A percentile compares a stretch with the other conserved stretches of the same genome.
phyloP scores from a whole-genome alignment of 2,888 invertebrate genomes.

The Alsophila aescularia region DNA sequence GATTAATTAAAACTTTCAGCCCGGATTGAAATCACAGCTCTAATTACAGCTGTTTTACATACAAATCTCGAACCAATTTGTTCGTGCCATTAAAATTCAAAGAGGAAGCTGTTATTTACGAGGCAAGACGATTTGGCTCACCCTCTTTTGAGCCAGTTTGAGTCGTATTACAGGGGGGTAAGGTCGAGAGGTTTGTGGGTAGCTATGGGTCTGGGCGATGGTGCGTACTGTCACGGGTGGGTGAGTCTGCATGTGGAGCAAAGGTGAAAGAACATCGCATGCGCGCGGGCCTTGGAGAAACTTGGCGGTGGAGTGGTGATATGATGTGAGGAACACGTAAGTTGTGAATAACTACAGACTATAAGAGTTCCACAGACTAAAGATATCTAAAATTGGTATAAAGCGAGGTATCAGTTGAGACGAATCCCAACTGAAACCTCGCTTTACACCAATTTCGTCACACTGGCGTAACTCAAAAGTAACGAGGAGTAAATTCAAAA shows the following conservation, averaged over 20 bases:
- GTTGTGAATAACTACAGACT: background rate
- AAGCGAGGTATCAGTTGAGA: no score
- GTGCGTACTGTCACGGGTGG: slow-evolving; percentile 73
- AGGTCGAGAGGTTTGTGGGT: slow-evolving; percentile 18
- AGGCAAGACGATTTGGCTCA: slow-evolving; percentile 10
- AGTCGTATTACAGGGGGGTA: slow-evolving; percentile 19
- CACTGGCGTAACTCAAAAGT: no score
- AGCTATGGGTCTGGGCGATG: slow-evolving; percentile 49
- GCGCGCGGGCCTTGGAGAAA: slow-evolving; percentile 42
- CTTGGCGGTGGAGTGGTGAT: slow-evolving; percentile 14
- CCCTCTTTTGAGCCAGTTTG: slow-evolving; percentile 12
- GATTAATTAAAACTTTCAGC: background rate
- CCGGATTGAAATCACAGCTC: slow-evolving; percentile 5
- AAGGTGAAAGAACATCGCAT: slow-evolving; percentile 78
- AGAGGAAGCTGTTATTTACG: slow-evolving; percentile 55
- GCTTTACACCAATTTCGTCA: no score
- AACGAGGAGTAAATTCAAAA: no score
- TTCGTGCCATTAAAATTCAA: slow-evolving; percentile 39
- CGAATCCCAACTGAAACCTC: no score
- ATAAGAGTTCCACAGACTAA: no score
- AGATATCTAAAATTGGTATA: no score
- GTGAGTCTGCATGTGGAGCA: slow-evolving; percentile 71
- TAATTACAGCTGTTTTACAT: slow-evolving; percentile 39
- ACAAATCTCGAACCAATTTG: slow-evolving; percentile 41
- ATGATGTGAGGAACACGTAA: background rate